Evolutionary conservation across 2,797 vertebrate species (phyloP).

Genomic region (Parauchenoglanis punctatus): DNA sequence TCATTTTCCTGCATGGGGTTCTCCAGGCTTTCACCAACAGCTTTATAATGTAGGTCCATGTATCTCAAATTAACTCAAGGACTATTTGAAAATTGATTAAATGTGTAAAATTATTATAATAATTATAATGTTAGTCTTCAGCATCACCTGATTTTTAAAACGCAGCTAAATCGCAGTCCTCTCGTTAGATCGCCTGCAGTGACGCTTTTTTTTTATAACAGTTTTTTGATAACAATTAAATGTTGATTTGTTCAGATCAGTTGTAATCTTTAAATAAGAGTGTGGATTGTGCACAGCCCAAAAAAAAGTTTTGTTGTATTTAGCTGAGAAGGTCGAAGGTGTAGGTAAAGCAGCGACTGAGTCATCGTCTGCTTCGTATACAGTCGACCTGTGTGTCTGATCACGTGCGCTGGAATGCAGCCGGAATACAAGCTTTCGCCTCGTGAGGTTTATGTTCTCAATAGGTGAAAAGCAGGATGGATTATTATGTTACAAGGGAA

Average conservation of each 20-base stretch:
- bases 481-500: not conserved
- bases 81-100: no score
- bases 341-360: not conserved
- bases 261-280: not conserved
- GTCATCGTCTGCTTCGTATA: not conserved
- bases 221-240: not conserved
- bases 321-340: not conserved
- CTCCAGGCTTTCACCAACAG: not conserved
- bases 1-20: not conserved
- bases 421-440: not conserved
- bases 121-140: no score
- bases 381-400: not conserved
- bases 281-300: not conserved
- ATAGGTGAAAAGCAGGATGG: slow-evolving; percentile 40
- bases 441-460: slow-evolving; percentile 32
- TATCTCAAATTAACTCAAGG: no score
- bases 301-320: not conserved
- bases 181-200: not conserved
- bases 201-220: not conserved
- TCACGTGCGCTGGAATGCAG: not conserved
- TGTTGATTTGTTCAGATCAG: not conserved
- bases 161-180: not conserved
- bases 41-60: not conserved
- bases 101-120: no score
- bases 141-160: not conserved